These are phyloP conservation scores for Ceraclea dissimilis DNA, from an alignment of 2,888 invertebrate species.

Conservation along the genomic window DNA sequence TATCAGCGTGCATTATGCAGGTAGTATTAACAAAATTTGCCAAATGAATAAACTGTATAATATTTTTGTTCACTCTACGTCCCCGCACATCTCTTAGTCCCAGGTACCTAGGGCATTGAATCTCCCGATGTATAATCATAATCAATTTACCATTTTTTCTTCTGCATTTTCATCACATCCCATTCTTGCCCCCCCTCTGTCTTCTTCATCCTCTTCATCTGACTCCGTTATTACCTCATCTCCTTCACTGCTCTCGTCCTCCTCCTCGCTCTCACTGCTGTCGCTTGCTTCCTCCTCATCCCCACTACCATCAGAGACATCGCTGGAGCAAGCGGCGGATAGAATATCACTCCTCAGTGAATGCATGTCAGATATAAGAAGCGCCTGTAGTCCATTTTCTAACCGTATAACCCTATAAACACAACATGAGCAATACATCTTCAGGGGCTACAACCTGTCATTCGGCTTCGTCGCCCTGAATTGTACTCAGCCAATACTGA, in stretches of 20 bases:
- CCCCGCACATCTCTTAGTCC: too few relatives aligned
- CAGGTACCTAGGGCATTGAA: too few relatives aligned
- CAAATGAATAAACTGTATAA: too few relatives aligned
- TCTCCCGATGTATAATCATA: too few relatives aligned
- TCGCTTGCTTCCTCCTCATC: constrained; percentile 32
- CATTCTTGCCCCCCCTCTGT: constrained; percentile 30
- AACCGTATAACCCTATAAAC: constrained; percentile 52
- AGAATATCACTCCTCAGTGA: constrained; percentile 26
- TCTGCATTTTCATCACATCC: constrained; percentile 15
- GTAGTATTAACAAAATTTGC: too few relatives aligned
- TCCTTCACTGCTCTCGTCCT: constrained; percentile 29
- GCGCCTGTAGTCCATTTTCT: constrained; percentile 63
- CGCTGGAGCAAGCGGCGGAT: background rate
- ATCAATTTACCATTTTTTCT: constrained; percentile 29
- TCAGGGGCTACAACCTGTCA: too few relatives aligned
- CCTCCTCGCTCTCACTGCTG: constrained; percentile 43
- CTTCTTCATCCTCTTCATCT: constrained; percentile 31
- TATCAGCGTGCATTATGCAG: too few relatives aligned
- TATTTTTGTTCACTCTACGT: too few relatives aligned
- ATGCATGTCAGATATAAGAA: constrained; percentile 60
- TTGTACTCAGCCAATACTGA: too few relatives aligned
- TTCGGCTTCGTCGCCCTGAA: too few relatives aligned
- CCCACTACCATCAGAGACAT: background rate
- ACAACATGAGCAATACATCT: background rate
- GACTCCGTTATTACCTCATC: constrained; percentile 20